Base-by-base conservation (phyloP, 1,140 invertebrate genomes). In the Lycorma delicatula region DNA sequence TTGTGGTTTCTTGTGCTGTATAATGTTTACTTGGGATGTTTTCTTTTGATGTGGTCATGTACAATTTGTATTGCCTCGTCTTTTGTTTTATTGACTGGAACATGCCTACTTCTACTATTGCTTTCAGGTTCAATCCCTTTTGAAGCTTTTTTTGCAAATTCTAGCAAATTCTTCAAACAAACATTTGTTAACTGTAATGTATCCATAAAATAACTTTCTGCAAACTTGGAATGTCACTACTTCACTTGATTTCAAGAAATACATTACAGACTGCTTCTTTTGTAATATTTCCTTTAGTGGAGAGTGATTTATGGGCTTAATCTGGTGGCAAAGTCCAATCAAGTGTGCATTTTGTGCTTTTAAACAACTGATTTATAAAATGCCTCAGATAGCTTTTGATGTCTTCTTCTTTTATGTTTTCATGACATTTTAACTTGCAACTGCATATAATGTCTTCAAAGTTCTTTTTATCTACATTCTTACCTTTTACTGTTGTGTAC, bases 1-100 rank as follows among this genome's bases (percentile, higher is more conserved):
- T 71, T 73, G 62, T 67, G 71, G 49, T 71, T 68, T 59, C 70
- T 69, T 1, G 72, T 66, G 28, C 60, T 60, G 52, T 60, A 59
- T 48, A 50, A 58, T 58, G 3, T 50, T 34, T 44, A 36, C 22
- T 46, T 49, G 55, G 61, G 56, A 63, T 57, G 44, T n/a, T n/a
- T n/a, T n/a, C 9, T 54, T 31, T 46, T n/a, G 18, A 55, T 55
- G 38, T 62, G 60, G 27, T 62, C 51, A 56, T 54, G 23, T 47
- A 62, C 47, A n/a, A 29, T 2, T 51, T 51, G 27, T 29, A 51
- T 6, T 51, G 25, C 27, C 3, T 29, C 49, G 27, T 51, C 23
- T 28, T 20, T 18, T 3, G 49, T 51, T 51, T 51, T 51, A 29
- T 51, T 51, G 4, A 20, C 49, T 7, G 49, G 27, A 29, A 29